Evolutionary conservation across 2,797 vertebrate genomes (phyloP), one percentile per base, ranked within the genome.

Genomic region (Enteromius treurensis): DNA sequence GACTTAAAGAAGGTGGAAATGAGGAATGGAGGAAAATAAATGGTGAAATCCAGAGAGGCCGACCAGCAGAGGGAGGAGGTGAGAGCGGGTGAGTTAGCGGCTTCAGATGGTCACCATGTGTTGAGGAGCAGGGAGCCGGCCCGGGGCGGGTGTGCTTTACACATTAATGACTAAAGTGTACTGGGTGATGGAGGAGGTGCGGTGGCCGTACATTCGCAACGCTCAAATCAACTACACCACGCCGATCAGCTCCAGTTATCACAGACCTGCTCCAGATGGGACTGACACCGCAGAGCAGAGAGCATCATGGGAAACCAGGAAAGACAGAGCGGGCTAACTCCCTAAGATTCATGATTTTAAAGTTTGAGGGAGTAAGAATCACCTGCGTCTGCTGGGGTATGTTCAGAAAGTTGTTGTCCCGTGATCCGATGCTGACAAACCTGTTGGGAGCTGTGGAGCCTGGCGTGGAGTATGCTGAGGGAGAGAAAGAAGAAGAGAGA

Each of bases 401-500:
- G 92, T 95, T 95, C 93, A 96, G 94, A 95, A 96, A 96, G 95
- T 96, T 95, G 94, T 94, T 92, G 95, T 95, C 95, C 94, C 95
- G 95, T 95, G 95, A 93, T 95, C 95, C 95, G 95, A 96, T 95
- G 94, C 95, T 95, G 95, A 96, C 95, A 96, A 96, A 95, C 95
- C 95, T 95, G 95, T 95, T 95, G 94, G 95, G 93, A 95, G 95
- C 91, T 94, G 95, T 88, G 94, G 95, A 90, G 95, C 94, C 94
- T 95, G 95, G 91, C 94, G 95, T 89, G 95, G 95, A 88, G 94
- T 95, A 95, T 94, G 95, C 95, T 95, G 77, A 71, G 32, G 74
- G n/a, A 67, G 58, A 73, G 40, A 79, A 4, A 73, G 17, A 55
- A 58, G 34, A 13, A 55, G 40, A 65, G 26, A 80, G 40, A 70